Evolutionary conservation across 1,140 invertebrate species (phyloP), one percentile per base, ranked within the genome.

Genomic region (Euwallacea similis): DNA sequence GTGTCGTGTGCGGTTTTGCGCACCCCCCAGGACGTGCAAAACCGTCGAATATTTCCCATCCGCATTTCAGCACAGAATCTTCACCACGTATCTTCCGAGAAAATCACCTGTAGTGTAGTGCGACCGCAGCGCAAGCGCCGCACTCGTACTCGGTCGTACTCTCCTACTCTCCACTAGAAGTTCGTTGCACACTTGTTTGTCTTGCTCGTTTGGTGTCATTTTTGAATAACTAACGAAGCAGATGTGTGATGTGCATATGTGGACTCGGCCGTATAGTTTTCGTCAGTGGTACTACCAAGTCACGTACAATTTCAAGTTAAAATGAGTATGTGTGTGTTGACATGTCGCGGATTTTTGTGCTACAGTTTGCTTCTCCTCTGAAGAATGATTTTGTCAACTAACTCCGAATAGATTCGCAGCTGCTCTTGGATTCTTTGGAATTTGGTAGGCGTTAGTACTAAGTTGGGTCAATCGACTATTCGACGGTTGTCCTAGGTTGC

Each of bases 401-500:
- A 56, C 16, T 56, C 2, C 16, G 9, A 21, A 21, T 46, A 21
- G 58, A 63, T 50, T 55, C 16, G 33, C n/a, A 54, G 44, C 63
- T 56, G 21, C 47, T 55, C 8, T 13, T 47, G 60, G 64, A 69
- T 75, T 75, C 74, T 72, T 72, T 69, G 74, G 74, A 75, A 75
- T 75, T 75, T 69, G 74, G 74, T 75, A 75, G 74, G 74, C 74
- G 74, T 73, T 73, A 71, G 64, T 69, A 66, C 21, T n/a, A 65
- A 44, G 42, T 46, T 53, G 46, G 43, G 56, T 70, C 55, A 10
- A 50, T 60, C 56, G 50, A 58, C 47, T n/a, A 61, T 61, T 53
- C 60, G n/a, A 50, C 42, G 59, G 8, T 56, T 56, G 33, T 46
- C 16, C 60, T 13, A 33, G 41, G 42, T 50, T 42, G 47, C 46